Base-by-base conservation (phyloP, 64 coral and sea anemone genomes). In the Montipora sp. region DNA sequence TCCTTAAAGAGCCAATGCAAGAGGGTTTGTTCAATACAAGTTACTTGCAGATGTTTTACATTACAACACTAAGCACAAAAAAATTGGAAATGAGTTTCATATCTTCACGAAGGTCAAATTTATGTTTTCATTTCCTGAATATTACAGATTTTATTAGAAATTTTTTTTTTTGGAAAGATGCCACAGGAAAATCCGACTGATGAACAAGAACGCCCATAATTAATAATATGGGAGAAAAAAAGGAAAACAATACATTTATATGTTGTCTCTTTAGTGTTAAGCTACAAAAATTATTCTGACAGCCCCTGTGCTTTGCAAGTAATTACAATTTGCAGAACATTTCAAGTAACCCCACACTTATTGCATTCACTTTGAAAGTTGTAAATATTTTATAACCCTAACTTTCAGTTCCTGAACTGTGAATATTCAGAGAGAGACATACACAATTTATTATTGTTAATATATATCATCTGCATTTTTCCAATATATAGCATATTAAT, bases 301-400 rank as follows among this genome's bases (percentile, higher is more conserved):
- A 51, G 2, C 8, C 50, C 18, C 45, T 50, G 18, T 11, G 59
- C 3, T 49, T 84, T 71, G n/a, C 60, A 48, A 22, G 16, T 24
- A 36, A 71, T 84, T 84, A 70, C 49, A 15, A 8, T 71, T 72
- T 85, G 82, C 46, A 69, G 48, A 72, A 2, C 59, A n/a, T 7
- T 4, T 69, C 19, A 67, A 84, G 24, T 6, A 14, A 21, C 20
- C 43, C 20, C 44, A 18, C 18, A 11, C 13, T 65, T 63, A 72
- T 49, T 85, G 12, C 14, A 48, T 85, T 27, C 65, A 14, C 66
- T 21, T 16, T 85, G 46, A 49, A 85, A 72, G 47, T 47, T 16
- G 20, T 85, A 49, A 85, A 71, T 72, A 50, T 85, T 85, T 85
- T 20, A 71, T 85, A 15, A 71, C 61, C 46, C 61, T 45, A 71